Conservation (phyloP, 2,797 vertebrate genomes). For the Margarornis squamiger region DNA sequence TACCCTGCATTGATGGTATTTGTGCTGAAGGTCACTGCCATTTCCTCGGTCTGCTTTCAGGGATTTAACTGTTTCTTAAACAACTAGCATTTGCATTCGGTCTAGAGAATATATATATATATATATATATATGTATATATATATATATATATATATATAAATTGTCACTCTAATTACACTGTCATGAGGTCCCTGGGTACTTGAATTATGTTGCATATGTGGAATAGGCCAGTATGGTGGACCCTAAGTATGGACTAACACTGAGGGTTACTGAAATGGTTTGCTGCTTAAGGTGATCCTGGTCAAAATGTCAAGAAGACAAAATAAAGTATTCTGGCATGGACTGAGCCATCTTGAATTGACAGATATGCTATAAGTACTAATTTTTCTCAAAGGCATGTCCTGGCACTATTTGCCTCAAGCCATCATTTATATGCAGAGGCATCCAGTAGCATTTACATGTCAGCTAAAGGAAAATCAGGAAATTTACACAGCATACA, state of each 20-base stretch:
- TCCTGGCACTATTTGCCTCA: not conserved
- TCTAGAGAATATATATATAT: no score
- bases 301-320: not conserved
- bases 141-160: not conserved
- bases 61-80: not conserved
- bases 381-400: not conserved
- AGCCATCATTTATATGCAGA: not conserved
- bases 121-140: not conserved
- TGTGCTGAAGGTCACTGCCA: not conserved
- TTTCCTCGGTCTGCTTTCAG: not conserved
- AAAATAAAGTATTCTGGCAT: not conserved
- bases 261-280: not conserved
- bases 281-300: not conserved
- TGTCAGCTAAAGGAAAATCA: not conserved
- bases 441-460: not conserved
- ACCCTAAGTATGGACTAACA: not conserved
- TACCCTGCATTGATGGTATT: not conserved
- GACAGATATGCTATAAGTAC: not conserved
- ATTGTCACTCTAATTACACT: not conserved
- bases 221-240: not conserved
- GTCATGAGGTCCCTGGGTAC: not conserved
- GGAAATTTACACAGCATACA: not conserved
- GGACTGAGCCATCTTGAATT: not conserved
- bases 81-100: not conserved
- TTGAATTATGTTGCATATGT: not conserved